Evolutionary conservation across 1,140 invertebrate species (phyloP), one percentile per base, ranked within the genome.

Genomic region (Sarcophaga bullata): DNA sequence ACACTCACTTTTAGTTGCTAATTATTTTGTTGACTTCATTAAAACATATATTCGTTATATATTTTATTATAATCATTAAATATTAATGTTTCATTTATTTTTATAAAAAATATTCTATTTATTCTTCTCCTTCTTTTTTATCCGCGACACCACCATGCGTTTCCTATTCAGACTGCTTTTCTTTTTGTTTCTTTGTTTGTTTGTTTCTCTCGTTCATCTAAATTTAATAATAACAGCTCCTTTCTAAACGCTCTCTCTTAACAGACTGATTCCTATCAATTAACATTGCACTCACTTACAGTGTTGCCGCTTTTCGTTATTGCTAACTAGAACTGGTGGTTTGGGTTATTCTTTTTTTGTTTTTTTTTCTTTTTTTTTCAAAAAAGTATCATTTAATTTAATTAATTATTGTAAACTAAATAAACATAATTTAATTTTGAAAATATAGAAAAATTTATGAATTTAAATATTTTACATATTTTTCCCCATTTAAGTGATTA

Each of bases 51-150:
- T 62, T 62, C n/a, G 10, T 62, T 11, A 7, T 25, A 68, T 68
- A 19, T 58, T 58, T 13, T n/a, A n/a, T 58, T 58, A n/a, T n/a
- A 58, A 58, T 58, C 62, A 68, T 68, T 68, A 68, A 68, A 68
- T 68, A 68, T 68, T 68, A 68, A 68, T 68, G 17, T 68, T 62
- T 58, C 17, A 68, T 19, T 62, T 62, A 62, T 62, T 68, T 68
- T 68, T 68, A 68, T 68, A 68, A 68, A 68, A 68, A 68, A 68
- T 68, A 68, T 68, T 19, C 9, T 37, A 37, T 37, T 37, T 37
- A 37, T 2, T 37, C 25, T 37, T 37, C 25, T 37, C 25, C 25
- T 37, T 37, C 25, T 19, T 15, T 68, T 68, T 68, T 58, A n/a
- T 58, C 54, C 62, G 17, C 62, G 62, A 19, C 62, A 68, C 62